Evolutionary conservation across 2,888 invertebrate species (phyloP).

Genomic region (Cerastis leucographa): DNA sequence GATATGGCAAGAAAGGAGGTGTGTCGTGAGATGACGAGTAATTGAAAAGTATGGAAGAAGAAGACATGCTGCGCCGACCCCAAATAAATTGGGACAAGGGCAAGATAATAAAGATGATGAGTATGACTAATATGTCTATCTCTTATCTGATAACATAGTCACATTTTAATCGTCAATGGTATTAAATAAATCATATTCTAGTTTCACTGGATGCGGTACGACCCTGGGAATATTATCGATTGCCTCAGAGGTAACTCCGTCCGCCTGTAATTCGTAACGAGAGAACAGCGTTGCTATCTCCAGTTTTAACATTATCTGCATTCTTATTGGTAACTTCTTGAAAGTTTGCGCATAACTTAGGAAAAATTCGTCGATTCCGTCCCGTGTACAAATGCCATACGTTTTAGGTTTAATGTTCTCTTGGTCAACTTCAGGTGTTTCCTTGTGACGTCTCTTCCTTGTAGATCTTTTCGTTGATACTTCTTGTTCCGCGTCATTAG

Average conservation of each 20-base stretch:
- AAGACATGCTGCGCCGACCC: too few relatives aligned
- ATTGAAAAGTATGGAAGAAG: too few relatives aligned
- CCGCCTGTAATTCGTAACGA: slow-evolving; percentile 55
- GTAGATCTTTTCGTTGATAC: slow-evolving; percentile 8
- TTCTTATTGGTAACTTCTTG: slow-evolving; percentile 58
- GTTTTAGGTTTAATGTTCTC: slow-evolving; percentile 6
- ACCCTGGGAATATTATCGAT: slow-evolving; percentile 35
- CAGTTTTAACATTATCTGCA: slow-evolving; percentile 64
- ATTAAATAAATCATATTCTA: slow-evolving; percentile 44
- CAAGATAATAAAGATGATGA: too few relatives aligned
- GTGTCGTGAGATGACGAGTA: too few relatives aligned
- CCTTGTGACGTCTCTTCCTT: slow-evolving; percentile 5
- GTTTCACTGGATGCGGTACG: slow-evolving; percentile 41
- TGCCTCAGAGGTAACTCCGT: slow-evolving; percentile 30
- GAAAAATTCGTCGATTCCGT: slow-evolving; percentile 58
- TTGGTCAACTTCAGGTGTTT: slow-evolving; percentile 10
- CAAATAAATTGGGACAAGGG: too few relatives aligned
- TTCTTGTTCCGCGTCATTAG: slow-evolving; percentile 31
- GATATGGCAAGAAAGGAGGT: too few relatives aligned
- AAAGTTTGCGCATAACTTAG: slow-evolving; percentile 60
- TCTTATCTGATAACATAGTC: background rate
- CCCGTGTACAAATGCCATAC: background rate
- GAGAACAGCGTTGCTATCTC: slow-evolving; percentile 64
- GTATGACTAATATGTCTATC: background rate
- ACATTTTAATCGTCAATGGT: slow-evolving; percentile 31